Base-by-base conservation (phyloP, 2,113 vertebrate genomes). In the Lasiurus borealis region DNA sequence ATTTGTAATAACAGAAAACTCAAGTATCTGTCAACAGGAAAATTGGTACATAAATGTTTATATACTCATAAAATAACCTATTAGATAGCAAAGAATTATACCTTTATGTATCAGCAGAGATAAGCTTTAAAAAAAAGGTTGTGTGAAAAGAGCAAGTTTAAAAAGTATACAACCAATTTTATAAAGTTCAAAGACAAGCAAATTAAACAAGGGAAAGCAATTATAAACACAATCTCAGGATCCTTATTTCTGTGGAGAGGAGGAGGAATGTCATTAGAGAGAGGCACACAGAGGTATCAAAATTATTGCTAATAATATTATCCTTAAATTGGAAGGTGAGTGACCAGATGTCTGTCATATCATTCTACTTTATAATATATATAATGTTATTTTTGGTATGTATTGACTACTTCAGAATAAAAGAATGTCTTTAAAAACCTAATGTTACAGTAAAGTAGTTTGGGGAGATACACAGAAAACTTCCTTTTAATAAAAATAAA, bases 391-490 rank as follows among this genome's bases (percentile, higher is more conserved):
- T 87, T 91, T 85, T 91, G 86, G 9, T 23, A 85, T 44, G 83
- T 90, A 71, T 77, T 52, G 77, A 88, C 77, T 77, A 90, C 80
- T 52, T 84, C 21, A 78, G 77, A 91, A 64, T 62, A 83, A 89
- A 92, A 87, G 8, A 88, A n/a, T 88, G 27, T n/a, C 36, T 88
- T 21, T 85, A 57, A 81, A 83, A 72, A 75, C 78, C 13, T 69
- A 71, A 66, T 54, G 25, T 86, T 34, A 69, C 64, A 73, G 5
- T 16, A 84, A n/a, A 77, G 10, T 16, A 86, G 29, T 83, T 72
- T 57, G 13, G 72, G 14, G 36, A 71, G 72, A 75, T 40, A 31
- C 14, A 8, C 50, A 54, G 46, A 78, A 92, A 72, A 66, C 6
- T 94, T 94, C 29, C 10, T 68, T 88, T 89, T 66, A 78, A 80